Evolutionary conservation across 2,888 invertebrate species (phyloP).

Genomic region (Pimpla rufipes): DNA sequence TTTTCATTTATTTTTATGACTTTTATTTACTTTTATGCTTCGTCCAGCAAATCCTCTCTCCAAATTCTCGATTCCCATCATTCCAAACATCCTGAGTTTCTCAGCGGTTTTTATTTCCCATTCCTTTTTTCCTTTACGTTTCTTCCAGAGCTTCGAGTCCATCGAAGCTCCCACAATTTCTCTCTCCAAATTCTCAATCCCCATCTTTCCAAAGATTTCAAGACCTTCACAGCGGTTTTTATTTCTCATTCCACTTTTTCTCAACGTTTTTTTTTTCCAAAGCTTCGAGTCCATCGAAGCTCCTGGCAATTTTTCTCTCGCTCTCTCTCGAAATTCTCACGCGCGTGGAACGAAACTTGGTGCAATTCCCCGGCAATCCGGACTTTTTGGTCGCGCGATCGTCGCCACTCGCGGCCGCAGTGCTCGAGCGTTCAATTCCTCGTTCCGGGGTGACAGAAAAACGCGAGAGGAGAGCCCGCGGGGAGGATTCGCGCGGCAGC

Average conservation of each 20-base stretch:
- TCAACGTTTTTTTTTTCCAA: not conserved
- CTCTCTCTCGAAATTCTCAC: constrained; percentile 13
- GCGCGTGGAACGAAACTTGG: not conserved
- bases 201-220: not conserved
- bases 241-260: not conserved
- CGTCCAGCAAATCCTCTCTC: too few species aligned
- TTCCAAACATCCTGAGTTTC: not conserved
- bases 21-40: too few species aligned
- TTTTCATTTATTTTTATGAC: too few species aligned
- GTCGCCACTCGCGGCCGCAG: too few species aligned
- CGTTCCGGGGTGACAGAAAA: constrained; percentile 27
- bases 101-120: not conserved
- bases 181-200: too few species aligned
- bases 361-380: constrained; percentile 20
- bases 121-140: not conserved
- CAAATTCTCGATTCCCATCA: too few species aligned
- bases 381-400: constrained; percentile 38
- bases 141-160: not conserved
- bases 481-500: constrained; percentile 4
- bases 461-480: constrained; percentile 9
- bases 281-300: not conserved
- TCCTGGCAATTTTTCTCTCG: too few species aligned
- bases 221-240: not conserved
- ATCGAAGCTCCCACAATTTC: not conserved
- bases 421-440: constrained; percentile 48